Conservation (phyloP, 2,888 invertebrate genomes). For the Tinea trinotella region DNA sequence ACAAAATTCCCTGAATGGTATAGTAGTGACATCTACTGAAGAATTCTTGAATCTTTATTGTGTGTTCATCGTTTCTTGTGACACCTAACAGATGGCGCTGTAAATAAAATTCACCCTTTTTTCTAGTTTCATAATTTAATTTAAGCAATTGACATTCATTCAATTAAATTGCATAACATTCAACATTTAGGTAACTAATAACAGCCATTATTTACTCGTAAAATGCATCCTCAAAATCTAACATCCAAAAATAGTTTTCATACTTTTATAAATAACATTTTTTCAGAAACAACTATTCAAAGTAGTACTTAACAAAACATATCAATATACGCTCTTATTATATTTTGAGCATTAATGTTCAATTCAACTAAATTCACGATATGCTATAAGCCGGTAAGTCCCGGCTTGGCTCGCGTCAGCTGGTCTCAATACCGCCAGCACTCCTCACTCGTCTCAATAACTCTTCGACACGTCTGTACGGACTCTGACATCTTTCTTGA, state of each 20-base stretch:
- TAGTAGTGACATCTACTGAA: not conserved
- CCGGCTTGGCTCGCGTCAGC: constrained; percentile 65
- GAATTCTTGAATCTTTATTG: not conserved
- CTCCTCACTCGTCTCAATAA: constrained; percentile 55
- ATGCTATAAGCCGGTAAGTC: constrained; percentile 48
- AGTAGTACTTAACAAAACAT: not conserved
- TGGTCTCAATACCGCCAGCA: constrained; percentile 47
- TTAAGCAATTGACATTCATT: constrained; percentile 4
- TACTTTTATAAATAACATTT: not conserved
- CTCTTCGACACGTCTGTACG: constrained; percentile 57
- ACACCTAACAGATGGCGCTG: not conserved
- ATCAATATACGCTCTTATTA: not conserved
- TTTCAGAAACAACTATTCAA: not conserved
- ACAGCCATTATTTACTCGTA: constrained; percentile 11
- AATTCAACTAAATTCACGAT: constrained; percentile 27
- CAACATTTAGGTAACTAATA: not conserved
- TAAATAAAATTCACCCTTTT: not conserved
- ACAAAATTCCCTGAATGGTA: not conserved
- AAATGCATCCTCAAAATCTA: constrained; percentile 9
- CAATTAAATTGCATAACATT: no score
- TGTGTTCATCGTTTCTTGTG: not conserved
- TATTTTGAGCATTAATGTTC: constrained; percentile 10
- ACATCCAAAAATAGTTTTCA: constrained; percentile 8
- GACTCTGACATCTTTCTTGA: constrained; percentile 52
- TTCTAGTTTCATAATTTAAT: constrained; percentile 1